Conservation (phyloP, 64 coral and sea anemone genomes). For the Hydrozoanthus tunicans region DNA sequence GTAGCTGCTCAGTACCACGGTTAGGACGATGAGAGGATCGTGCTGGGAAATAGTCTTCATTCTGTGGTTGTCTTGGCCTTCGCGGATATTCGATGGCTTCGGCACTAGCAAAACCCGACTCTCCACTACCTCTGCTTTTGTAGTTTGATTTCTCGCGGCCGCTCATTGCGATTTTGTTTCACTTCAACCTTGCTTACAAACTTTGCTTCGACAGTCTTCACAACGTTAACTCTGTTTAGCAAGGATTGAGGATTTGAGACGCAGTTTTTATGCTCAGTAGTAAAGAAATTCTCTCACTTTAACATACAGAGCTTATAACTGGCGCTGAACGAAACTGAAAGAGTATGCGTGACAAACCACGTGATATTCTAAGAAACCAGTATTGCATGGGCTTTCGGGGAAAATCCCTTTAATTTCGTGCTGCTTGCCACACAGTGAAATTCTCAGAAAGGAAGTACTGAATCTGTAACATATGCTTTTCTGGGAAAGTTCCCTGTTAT, state of each 20-base stretch:
- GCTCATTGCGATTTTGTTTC: too few species aligned
- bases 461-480: too few species aligned
- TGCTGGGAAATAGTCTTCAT: background rate
- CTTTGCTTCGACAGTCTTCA: too few species aligned
- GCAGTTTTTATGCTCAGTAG: too few species aligned
- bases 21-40: background rate
- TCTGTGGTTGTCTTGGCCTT: background rate
- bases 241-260: too few species aligned
- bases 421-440: background rate
- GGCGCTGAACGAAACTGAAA: background rate
- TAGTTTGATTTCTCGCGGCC: too few species aligned
- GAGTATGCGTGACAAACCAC: background rate
- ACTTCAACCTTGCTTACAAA: too few species aligned
- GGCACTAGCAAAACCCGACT: background rate
- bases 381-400: background rate
- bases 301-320: background rate
- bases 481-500: background rate
- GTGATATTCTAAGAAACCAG: constrained; percentile 27
- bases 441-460: background rate
- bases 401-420: background rate
- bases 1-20: constrained; percentile 26
- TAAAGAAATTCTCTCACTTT: background rate
- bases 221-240: too few species aligned
- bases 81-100: background rate
- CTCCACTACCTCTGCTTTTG: background rate